Conservation (phyloP, 37 sponge, comb jelly and placozoan genomes). For the Beroe ovata region DNA sequence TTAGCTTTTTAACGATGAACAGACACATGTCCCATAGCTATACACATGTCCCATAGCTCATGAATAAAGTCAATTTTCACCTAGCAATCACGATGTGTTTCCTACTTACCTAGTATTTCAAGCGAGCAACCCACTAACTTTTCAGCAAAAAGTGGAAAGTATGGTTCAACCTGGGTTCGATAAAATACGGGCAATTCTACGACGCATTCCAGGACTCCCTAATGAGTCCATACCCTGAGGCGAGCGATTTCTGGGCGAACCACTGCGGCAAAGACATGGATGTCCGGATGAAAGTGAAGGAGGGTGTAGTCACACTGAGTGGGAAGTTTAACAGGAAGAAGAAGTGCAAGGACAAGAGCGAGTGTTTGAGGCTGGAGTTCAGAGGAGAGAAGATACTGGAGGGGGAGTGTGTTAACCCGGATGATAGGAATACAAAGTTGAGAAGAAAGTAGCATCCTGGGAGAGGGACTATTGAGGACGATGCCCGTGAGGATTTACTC, state of each 20-base stretch:
- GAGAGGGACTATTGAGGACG: no score
- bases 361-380: neutral
- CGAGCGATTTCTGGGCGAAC: neutral
- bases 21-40: no score
- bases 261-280: neutral
- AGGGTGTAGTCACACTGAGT: neutral
- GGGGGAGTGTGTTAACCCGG: neutral
- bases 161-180: neutral
- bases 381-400: neutral
- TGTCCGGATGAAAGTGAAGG: neutral
- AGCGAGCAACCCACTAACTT: neutral
- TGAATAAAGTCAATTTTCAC: no score
- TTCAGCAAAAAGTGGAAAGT: slow-evolving; percentile 31
- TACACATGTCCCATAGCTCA: no score
- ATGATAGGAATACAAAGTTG: no score
- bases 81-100: no score
- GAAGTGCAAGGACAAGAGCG: neutral
- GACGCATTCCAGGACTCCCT: neutral
- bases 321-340: slow-evolving; percentile 7
- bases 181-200: slow-evolving; percentile 37
- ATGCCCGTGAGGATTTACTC: no score
- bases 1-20: no score
- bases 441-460: no score
- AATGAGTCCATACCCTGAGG: neutral
- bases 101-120: no score